Percentiles rank a stretch among this genome's conserved stretches.
Conservation (phyloP, 2,113 vertebrate species). For the Callaeas wilsoni region DNA sequence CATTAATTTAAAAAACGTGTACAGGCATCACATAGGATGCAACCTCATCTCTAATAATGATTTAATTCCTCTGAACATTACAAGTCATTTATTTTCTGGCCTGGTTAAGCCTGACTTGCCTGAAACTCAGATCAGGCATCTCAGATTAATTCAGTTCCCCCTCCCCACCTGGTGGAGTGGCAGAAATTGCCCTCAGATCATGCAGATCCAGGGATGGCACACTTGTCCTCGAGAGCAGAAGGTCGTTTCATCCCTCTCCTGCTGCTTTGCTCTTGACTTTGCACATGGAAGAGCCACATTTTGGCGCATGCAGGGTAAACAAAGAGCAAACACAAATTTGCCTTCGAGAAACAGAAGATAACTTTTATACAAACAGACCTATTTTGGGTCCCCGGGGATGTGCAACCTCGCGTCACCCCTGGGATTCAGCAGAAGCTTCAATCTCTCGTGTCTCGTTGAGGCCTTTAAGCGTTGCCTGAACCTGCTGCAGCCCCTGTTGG, state of each 20-base stretch:
- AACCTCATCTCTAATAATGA: not conserved
- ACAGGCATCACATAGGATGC: not conserved
- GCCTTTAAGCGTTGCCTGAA: not conserved
- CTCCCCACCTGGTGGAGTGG: not conserved
- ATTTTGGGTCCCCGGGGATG: not conserved
- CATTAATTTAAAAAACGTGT: not conserved
- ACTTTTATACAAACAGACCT: not conserved
- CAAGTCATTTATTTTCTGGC: not conserved
- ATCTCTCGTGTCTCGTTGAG: rapidly evolving
- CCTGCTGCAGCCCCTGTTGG: not conserved
- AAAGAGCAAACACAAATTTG: not conserved
- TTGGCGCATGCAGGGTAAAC: not conserved
- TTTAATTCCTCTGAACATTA: not conserved
- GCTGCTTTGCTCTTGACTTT: not conserved
- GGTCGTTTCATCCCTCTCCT: not conserved
- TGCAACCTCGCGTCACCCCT: not conserved
- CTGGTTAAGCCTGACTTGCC: not conserved
- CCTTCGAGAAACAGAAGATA: not conserved
- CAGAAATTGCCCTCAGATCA: not conserved
- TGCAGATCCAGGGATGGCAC: not conserved
- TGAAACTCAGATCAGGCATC: not conserved
- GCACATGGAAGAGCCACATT: rapidly evolving
- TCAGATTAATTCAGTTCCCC: not conserved
- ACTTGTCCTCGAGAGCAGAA: not conserved
- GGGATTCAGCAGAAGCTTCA: not conserved